Conservation (phyloP, 23 tunicate genomes). For the Diplosoma virens region DNA sequence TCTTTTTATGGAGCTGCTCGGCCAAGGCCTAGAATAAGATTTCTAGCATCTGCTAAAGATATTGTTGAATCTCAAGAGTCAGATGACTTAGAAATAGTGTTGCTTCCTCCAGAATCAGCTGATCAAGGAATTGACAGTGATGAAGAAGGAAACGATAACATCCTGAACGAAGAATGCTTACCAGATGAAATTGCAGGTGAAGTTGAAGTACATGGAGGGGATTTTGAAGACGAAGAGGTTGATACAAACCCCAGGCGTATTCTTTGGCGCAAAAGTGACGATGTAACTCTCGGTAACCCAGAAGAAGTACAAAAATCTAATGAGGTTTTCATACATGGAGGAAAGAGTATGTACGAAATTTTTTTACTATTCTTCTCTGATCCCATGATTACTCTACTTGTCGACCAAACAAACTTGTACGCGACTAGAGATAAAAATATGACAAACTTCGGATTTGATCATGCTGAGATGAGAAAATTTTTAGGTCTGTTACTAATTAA, state of each 20-base stretch:
- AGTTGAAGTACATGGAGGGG: neutral
- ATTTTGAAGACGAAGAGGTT: too few relatives aligned
- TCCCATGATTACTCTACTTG: neutral
- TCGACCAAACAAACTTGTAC: neutral
- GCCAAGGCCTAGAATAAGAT: too few relatives aligned
- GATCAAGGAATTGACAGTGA: slow-evolving; percentile 5
- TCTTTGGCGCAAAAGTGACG: neutral
- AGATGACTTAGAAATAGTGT: neutral
- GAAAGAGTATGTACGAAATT: neutral
- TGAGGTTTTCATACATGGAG: too few relatives aligned
- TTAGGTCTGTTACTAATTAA: neutral
- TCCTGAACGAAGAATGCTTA: neutral
- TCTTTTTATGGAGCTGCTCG: too few relatives aligned
- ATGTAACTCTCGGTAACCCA: neutral
- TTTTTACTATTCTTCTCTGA: neutral
- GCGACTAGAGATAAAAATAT: slow-evolving; percentile 2
- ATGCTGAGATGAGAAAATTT: slow-evolving; percentile 5
- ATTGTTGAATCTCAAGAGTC: neutral
- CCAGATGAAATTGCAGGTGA: slow-evolving; percentile 2
- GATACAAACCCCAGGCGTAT: neutral
- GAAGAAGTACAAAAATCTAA: too few relatives aligned
- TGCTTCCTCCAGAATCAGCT: slow-evolving; percentile 11
- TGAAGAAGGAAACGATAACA: slow-evolving; percentile 6
- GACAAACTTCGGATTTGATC: neutral
- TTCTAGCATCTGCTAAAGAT: slow-evolving; percentile 11